Percentiles rank a stretch among this genome's conserved stretches.
phyloP scores from a whole-genome alignment of 1,140 invertebrate species.

The Campoletis sonorensis region DNA sequence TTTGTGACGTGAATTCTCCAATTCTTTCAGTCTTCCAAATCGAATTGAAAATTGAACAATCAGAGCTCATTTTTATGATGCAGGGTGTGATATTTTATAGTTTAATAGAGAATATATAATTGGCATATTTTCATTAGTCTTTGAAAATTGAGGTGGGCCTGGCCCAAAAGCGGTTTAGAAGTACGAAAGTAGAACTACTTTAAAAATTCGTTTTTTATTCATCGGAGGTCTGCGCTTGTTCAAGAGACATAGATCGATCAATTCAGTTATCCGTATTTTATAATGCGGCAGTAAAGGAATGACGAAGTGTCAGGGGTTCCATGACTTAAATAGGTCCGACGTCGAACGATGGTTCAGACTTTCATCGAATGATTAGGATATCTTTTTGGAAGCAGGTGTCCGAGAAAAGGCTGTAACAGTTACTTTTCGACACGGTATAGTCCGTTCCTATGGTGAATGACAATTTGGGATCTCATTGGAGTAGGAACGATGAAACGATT shows the following conservation, averaged over 20 bases:
- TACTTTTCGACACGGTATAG: conserved; percentile 4
- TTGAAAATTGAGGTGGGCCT: too few species aligned
- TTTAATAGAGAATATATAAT: too few species aligned
- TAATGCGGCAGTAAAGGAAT: neutral
- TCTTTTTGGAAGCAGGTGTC: conserved; percentile 12
- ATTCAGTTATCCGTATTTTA: neutral
- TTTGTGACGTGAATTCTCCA: neutral
- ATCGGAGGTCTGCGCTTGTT: neutral
- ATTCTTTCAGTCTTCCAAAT: neutral
- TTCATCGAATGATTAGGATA: conserved; percentile 36
- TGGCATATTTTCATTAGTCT: too few species aligned
- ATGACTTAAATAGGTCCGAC: neutral
- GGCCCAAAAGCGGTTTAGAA: too few species aligned
- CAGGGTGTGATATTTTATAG: too few species aligned
- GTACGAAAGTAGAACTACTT: too few species aligned
- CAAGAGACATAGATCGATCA: neutral
- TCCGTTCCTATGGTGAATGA: neutral
- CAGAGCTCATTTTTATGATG: too few species aligned
- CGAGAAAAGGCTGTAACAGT: neutral
- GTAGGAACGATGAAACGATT: neutral
- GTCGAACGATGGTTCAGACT: conserved; percentile 19
- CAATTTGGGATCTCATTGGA: neutral
- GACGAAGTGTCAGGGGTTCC: neutral
- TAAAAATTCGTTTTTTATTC: neutral
- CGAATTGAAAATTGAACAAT: too few species aligned